phyloP scores from a whole-genome alignment of 2,113 vertebrate genomes.

The Puntigrus tetrazona region DNA sequence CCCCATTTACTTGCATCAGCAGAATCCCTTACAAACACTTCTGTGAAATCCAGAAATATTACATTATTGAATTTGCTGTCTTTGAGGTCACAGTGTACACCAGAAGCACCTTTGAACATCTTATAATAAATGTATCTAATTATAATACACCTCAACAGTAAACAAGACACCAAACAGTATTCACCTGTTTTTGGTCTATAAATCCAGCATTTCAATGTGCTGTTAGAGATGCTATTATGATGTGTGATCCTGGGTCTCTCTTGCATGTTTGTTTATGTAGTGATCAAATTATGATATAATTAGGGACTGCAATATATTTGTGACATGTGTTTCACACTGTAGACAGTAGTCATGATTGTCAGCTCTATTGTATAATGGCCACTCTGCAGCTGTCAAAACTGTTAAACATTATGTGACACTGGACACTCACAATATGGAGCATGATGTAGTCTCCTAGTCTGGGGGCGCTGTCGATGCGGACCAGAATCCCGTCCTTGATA shows the following conservation, averaged over 20 bases:
- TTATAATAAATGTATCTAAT: constrained; percentile 1
- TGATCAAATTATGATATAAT: not conserved
- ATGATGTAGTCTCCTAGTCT: constrained; percentile 96
- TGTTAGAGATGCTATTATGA: not conserved
- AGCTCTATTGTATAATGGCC: not conserved
- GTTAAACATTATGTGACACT: not conserved
- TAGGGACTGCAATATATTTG: not conserved
- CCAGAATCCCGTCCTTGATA: constrained; percentile 93
- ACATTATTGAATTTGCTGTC: constrained; percentile 6
- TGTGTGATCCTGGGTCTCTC: not conserved
- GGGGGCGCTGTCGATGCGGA: constrained; percentile 94
- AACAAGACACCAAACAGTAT: not conserved
- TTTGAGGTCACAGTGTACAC: constrained; percentile 1
- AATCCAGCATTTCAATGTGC: not conserved
- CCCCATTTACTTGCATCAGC: constrained; percentile 45
- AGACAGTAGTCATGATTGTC: not conserved
- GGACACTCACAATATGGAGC: constrained; percentile 93
- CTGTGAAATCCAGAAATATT: not conserved
- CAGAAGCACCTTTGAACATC: not conserved
- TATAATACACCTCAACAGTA: not conserved
- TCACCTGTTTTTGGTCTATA: not conserved
- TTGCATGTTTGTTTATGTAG: not conserved
- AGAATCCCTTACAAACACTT: constrained; percentile 11
- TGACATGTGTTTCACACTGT: not conserved
- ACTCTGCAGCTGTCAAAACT: not conserved